phyloP scores from a whole-genome alignment of 2,797 vertebrate genomes.

The Trematomus bernacchii region DNA sequence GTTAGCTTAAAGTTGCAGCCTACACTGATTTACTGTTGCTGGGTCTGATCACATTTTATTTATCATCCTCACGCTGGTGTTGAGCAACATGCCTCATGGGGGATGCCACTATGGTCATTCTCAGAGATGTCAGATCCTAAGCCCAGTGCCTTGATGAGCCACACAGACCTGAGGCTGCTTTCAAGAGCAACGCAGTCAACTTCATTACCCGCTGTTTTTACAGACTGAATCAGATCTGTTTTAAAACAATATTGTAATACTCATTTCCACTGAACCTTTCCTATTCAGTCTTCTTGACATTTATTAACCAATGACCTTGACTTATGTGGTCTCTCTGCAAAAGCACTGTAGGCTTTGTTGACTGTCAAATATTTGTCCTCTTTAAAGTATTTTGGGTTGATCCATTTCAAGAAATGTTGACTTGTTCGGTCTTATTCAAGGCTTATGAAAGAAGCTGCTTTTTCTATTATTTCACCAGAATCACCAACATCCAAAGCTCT shows the following conservation, averaged over 20 bases:
- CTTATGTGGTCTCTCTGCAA: constrained; percentile 13
- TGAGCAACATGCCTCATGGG: constrained; percentile 30
- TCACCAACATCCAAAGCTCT: constrained; percentile 39
- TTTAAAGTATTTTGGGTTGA: constrained; percentile 7
- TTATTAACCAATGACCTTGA: not conserved
- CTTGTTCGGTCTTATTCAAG: constrained; percentile 9
- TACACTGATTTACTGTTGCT: constrained; percentile 12
- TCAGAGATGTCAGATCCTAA: constrained; percentile 42
- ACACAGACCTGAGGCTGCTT: constrained; percentile 42
- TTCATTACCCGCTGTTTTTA: constrained; percentile 30
- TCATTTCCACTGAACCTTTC: not conserved
- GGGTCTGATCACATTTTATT: constrained; percentile 34
- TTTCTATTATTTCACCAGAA: constrained; percentile 41
- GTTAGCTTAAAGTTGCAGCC: not conserved
- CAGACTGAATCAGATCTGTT: constrained; percentile 9
- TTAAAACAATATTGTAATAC: too few relatives aligned
- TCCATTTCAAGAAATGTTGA: not conserved
- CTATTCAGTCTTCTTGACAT: constrained; percentile 5
- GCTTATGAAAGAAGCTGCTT: constrained; percentile 24
- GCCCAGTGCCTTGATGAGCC: constrained; percentile 19
- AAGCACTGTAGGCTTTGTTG: constrained; percentile 1
- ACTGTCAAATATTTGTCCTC: constrained; percentile 18
- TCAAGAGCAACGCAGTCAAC: constrained; percentile 46
- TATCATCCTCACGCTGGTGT: constrained; percentile 28
- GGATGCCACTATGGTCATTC: constrained; percentile 46